Conservation (phyloP, 2,888 invertebrate genomes). For the Megastigmus dorsalis region DNA sequence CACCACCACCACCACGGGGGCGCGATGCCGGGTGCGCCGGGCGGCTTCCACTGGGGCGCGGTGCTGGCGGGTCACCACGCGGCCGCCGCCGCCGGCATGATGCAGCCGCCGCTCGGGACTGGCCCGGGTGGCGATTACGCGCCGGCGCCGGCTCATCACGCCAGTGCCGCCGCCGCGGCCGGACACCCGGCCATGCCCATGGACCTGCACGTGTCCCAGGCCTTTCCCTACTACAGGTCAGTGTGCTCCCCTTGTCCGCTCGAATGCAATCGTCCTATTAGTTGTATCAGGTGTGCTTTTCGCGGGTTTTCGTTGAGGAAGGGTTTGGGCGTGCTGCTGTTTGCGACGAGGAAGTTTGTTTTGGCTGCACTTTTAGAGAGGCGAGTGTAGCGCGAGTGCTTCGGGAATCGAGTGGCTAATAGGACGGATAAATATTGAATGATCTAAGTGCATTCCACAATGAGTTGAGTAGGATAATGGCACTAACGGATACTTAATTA, state of each 20-base stretch:
- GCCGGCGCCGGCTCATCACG: slow-evolving; percentile 75
- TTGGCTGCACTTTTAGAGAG: too few relatives aligned
- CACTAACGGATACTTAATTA: too few relatives aligned
- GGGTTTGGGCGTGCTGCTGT: background rate
- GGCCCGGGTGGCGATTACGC: slow-evolving; percentile 73
- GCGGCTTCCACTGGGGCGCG: slow-evolving; percentile 72
- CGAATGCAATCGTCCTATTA: too few relatives aligned
- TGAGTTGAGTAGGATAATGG: too few relatives aligned
- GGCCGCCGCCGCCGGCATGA: slow-evolving; percentile 78
- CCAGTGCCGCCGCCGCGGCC: slow-evolving; percentile 68
- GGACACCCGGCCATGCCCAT: slow-evolving; percentile 82
- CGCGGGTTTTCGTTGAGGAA: too few relatives aligned
- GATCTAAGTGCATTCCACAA: too few relatives aligned
- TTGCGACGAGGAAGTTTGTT: background rate
- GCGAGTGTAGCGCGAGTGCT: too few relatives aligned
- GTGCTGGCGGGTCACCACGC: slow-evolving; percentile 75
- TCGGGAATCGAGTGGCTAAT: too few relatives aligned
- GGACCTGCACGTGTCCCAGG: slow-evolving; percentile 91
- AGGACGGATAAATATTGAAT: too few relatives aligned
- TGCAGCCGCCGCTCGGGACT: slow-evolving; percentile 77
- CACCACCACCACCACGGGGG: slow-evolving; percentile 70
- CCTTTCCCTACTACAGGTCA: slow-evolving; percentile 85
- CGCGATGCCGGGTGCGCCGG: slow-evolving; percentile 78
- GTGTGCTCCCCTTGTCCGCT: too few relatives aligned
- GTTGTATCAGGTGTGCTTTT: too few relatives aligned